These are phyloP conservation scores for Eubasilissa regina DNA, from an alignment of 1,140 invertebrate genomes.

Conservation along the genomic window DNA sequence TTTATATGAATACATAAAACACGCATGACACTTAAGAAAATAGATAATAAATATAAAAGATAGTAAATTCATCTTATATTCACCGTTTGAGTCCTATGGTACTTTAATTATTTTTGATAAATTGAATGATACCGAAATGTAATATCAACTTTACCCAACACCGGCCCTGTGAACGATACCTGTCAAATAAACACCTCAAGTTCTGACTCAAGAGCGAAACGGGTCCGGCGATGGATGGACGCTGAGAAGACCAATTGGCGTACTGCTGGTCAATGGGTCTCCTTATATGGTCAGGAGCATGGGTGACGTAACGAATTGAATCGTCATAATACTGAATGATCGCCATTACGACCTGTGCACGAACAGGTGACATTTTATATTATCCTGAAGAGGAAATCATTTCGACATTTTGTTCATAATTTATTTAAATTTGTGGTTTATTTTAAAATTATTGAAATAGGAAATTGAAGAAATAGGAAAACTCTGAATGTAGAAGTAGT, in stretches of 20 bases:
- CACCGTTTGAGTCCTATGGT: background rate
- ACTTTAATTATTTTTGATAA: background rate
- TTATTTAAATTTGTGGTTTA: too few species aligned
- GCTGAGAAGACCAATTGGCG: constrained; percentile 13
- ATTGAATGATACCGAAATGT: background rate
- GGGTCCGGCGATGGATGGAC: constrained; percentile 12
- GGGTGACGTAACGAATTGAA: constrained; percentile 23
- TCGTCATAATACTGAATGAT: constrained; percentile 13
- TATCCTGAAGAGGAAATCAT: too few species aligned
- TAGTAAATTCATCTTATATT: too few species aligned
- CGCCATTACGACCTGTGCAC: background rate
- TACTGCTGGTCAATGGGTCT: constrained; percentile 7
- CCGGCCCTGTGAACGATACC: background rate
- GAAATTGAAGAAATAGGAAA: too few species aligned
- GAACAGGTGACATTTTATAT: constrained; percentile 5
- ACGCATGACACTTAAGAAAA: too few species aligned
- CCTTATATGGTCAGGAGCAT: constrained; percentile 28
- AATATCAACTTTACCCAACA: background rate
- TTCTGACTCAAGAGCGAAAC: constrained; percentile 21
- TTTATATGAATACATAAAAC: too few species aligned
- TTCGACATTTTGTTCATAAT: too few species aligned
- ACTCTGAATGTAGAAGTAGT: too few species aligned
- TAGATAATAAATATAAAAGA: too few species aligned
- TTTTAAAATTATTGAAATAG: too few species aligned
- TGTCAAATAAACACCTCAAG: constrained; percentile 31